These are phyloP conservation scores for Aporophyla nigra DNA, from an alignment of 2,888 invertebrate genomes.

Conservation along the genomic window DNA sequence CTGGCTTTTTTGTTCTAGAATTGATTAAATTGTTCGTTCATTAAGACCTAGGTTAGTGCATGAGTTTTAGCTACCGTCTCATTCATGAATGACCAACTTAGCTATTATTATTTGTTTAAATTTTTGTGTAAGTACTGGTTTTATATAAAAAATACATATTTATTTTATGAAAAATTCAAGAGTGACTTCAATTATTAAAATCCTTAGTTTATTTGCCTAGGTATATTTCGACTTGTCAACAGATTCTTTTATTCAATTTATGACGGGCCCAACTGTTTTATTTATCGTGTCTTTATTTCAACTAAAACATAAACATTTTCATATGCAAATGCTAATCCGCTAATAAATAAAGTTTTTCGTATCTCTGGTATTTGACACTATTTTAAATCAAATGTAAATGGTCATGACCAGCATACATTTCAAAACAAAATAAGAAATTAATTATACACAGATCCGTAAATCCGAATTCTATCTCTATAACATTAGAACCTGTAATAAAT, in stretches of 20 bases:
- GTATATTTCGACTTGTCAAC: conserved; percentile 22
- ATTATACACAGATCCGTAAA: conserved; percentile 57
- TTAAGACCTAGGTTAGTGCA: too few species aligned
- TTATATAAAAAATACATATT: background rate
- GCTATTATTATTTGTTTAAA: background rate
- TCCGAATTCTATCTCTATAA: conserved; percentile 65
- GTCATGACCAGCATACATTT: conserved; percentile 59
- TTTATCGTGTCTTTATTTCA: conserved; percentile 43
- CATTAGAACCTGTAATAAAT: conserved; percentile 74
- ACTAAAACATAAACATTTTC: conserved; percentile 54
- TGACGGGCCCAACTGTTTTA: conserved; percentile 3
- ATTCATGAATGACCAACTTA: background rate
- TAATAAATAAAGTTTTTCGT: conserved; percentile 61
- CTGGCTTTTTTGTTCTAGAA: background rate
- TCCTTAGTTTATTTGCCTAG: background rate
- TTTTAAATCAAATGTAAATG: conserved; percentile 60
- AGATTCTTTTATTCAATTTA: conserved; percentile 45
- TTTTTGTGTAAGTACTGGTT: background rate
- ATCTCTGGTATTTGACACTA: conserved; percentile 61
- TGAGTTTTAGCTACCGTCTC: background rate
- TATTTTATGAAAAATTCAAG: background rate
- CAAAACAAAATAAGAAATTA: conserved; percentile 69
- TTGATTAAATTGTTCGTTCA: background rate
- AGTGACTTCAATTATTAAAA: background rate
- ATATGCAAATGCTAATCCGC: conserved; percentile 60